These are phyloP conservation scores for Medauroidea extradentata DNA, from an alignment of 1,140 invertebrate species.

Conservation along the genomic window DNA sequence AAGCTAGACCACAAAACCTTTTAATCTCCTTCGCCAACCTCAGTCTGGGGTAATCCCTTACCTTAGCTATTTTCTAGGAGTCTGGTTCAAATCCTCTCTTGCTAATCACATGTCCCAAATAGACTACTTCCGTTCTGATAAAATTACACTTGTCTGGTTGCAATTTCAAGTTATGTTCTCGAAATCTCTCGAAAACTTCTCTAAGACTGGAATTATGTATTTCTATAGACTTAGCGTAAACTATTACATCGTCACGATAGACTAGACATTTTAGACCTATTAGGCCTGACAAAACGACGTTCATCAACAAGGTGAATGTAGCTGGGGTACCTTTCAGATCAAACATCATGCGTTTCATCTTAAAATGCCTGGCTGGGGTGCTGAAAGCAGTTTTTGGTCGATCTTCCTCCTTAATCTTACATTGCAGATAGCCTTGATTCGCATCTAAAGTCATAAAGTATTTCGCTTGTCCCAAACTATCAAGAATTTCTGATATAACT, in stretches of 20 bases:
- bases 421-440: slow-evolving; percentile 47
- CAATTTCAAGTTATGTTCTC: slow-evolving; percentile 40
- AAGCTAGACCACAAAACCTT: slow-evolving; percentile 24
- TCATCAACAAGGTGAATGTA: slow-evolving; percentile 34
- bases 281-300: slow-evolving; percentile 32
- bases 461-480: slow-evolving; percentile 36
- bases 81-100: slow-evolving; percentile 42
- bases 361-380: slow-evolving; percentile 35
- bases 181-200: slow-evolving; percentile 38
- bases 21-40: slow-evolving; percentile 37
- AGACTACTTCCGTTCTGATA: slow-evolving; percentile 40
- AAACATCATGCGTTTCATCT: slow-evolving; percentile 36
- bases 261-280: slow-evolving; percentile 33
- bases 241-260: slow-evolving; percentile 45
- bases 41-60: slow-evolving; percentile 39
- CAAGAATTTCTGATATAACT: slow-evolving; percentile 27
- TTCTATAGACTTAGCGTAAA: slow-evolving; percentile 35
- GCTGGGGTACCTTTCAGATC: slow-evolving; percentile 30
- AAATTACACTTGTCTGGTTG: slow-evolving; percentile 48
- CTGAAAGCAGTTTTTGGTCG: slow-evolving; percentile 45
- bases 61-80: slow-evolving; percentile 37
- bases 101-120: slow-evolving; percentile 43
- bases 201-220: slow-evolving; percentile 30
- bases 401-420: slow-evolving; percentile 37
- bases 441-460: slow-evolving; percentile 46